Evolutionary conservation across 2,113 vertebrate species (phyloP), one percentile per base, ranked within the genome.

Genomic region (Labeo catla): DNA sequence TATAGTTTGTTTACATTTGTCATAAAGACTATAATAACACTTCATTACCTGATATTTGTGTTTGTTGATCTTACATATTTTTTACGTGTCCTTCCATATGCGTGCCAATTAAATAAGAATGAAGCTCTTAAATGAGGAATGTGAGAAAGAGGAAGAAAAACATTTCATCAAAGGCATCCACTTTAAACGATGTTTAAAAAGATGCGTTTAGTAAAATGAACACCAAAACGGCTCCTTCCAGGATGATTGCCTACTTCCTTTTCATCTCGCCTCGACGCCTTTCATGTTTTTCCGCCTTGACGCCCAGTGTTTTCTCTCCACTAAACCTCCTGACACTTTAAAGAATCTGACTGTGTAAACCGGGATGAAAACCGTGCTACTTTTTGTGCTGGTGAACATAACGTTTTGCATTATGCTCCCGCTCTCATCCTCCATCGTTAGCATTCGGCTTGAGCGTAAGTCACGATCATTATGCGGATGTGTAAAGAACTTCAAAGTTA

Each of bases 401-500:
- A 61, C 39, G 7, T 83, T 76, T 77, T 6, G 6, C 50, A 36
- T 65, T 6, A 54, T 39, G 4, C 78, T 36, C 28, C 7, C 28
- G 70, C 43, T 74, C 70, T 74, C 15, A 39, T 83, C 16, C 23
- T 11, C 77, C 50, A 78, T 49, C 57, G 8, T 70, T 79, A 77
- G n/a, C 54, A 85, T 83, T 57, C 73, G 13, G 45, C 84, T 12
- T 50, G 63, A 77, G 61, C 73, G 28, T 49, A 45, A 89, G 86
- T 81, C 84, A n/a, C 66, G 23, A 79, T 78, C 84, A 84, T 86
- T 74, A 87, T 84, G 65, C 54, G 13, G 36, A 49, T 39, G 43
- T 77, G 45, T 82, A 73, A 45, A 80, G 72, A 86, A 77, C 47
- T 74, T 87, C 76, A 82, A 85, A 78, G 81, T 79, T 88, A 85